These are phyloP conservation scores for Galeruca laticollis DNA, from an alignment of 2,888 invertebrate species.

Conservation along the genomic window DNA sequence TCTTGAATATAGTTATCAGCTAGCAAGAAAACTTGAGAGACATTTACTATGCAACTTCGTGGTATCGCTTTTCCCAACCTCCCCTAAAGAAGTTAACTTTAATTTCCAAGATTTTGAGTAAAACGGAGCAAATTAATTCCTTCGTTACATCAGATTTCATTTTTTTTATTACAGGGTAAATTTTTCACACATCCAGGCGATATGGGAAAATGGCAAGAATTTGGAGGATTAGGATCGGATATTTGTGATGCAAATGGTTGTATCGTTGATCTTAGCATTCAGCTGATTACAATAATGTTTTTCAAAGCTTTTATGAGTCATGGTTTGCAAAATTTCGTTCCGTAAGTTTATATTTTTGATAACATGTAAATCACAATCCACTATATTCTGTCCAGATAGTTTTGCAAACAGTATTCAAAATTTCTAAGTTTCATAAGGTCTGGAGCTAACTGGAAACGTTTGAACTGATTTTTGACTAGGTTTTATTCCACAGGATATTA, in stretches of 20 bases:
- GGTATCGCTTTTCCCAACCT: too few species aligned
- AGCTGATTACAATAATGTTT: constrained; percentile 71
- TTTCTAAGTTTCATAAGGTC: too few species aligned
- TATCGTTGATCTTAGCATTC: constrained; percentile 70
- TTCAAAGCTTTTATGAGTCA: constrained; percentile 68
- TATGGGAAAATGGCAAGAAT: constrained; percentile 46
- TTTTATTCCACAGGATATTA: background rate
- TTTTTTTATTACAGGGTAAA: constrained; percentile 61
- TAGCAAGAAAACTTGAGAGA: too few species aligned
- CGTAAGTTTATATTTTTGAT: constrained; percentile 64
- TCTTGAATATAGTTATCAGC: too few species aligned
- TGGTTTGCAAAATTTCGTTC: constrained; percentile 55
- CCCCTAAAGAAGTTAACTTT: too few species aligned
- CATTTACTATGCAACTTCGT: too few species aligned
- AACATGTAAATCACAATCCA: background rate
- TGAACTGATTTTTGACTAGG: background rate
- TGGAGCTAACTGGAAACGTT: background rate
- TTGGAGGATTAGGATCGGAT: constrained; percentile 59
- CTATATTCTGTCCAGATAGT: too few species aligned
- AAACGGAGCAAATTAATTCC: too few species aligned
- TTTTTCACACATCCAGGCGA: constrained; percentile 68
- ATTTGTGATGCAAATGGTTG: constrained; percentile 70
- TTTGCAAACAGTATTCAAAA: too few species aligned
- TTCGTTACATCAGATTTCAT: background rate
- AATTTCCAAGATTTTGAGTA: too few species aligned